These are phyloP conservation scores for Siniperca chuatsi DNA, from an alignment of 2,113 vertebrate species.

Conservation along the genomic window DNA sequence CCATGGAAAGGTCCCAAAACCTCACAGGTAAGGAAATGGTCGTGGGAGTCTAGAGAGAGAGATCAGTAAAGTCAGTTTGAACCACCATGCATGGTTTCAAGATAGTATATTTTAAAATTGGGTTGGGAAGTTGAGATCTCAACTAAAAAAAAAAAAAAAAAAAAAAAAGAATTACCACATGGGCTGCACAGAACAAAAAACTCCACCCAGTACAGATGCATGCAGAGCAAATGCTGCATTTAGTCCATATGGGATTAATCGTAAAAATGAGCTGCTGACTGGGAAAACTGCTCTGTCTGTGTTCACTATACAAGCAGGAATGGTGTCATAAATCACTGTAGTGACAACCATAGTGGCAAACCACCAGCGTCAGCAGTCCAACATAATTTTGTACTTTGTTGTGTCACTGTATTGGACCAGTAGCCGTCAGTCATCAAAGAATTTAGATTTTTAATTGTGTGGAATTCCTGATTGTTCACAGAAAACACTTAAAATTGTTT, in stretches of 20 bases:
- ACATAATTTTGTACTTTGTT: not conserved
- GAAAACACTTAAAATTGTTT: too few species aligned
- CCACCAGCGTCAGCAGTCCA: constrained; percentile 14
- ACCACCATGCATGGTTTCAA: constrained; percentile 20
- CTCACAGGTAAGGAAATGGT: constrained; percentile 69
- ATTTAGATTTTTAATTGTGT: too few species aligned
- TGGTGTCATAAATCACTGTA: constrained; percentile 30
- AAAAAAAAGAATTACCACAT: not conserved
- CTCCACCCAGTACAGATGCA: constrained; percentile 16
- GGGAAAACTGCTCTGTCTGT: constrained; percentile 25
- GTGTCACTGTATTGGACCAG: not conserved
- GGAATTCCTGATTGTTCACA: too few species aligned
- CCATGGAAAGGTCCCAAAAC: constrained; percentile 71
- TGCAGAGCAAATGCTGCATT: constrained; percentile 31
- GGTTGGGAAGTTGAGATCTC: not conserved
- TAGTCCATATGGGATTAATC: constrained; percentile 47
- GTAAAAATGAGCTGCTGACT: constrained; percentile 35
- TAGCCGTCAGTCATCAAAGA: too few species aligned
- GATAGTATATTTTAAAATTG: constrained; percentile 35
- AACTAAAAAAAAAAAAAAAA: not conserved
- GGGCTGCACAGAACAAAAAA: constrained; percentile 17
- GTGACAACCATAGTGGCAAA: constrained; percentile 27
- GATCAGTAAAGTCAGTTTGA: constrained; percentile 20
- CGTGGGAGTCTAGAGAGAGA: constrained; percentile 61
- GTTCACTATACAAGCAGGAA: constrained; percentile 20